A percentile compares a stretch with the other conserved stretches of the same genome.
Conservation (phyloP, 1,140 invertebrate genomes). For the Drosophila oshimai region DNA sequence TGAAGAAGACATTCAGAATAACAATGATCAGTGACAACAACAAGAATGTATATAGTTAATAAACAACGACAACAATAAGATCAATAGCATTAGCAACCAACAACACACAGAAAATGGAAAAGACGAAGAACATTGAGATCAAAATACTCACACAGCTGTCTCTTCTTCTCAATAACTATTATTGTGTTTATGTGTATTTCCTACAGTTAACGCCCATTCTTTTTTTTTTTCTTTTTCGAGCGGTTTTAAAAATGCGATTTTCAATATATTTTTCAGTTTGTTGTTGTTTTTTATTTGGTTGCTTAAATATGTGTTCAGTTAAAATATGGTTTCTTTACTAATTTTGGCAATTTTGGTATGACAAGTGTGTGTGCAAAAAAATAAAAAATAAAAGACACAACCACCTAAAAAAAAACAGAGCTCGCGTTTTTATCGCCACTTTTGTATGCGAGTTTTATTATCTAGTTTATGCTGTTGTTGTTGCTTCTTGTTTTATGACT, state of each 20-base stretch:
- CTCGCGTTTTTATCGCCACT: conserved; percentile 25
- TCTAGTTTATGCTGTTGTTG: conserved; percentile 27
- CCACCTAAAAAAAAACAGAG: conserved; percentile 1
- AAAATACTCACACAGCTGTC: conserved; percentile 66
- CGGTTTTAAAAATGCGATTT: conserved; percentile 16
- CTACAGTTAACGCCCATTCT: too few relatives aligned
- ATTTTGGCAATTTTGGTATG: conserved; percentile 17
- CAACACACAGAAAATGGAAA: conserved; percentile 15
- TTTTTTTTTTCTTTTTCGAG: neutral
- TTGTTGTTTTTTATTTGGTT: neutral
- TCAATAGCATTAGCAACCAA: conserved; percentile 17
- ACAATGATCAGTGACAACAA: neutral
- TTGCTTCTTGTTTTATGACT: conserved; percentile 56
- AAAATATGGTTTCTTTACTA: conserved; percentile 12
- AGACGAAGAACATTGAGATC: conserved; percentile 22
- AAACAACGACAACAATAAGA: conserved; percentile 13
- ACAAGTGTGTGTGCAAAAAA: neutral
- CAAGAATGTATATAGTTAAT: conserved; percentile 1
- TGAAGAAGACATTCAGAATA: neutral
- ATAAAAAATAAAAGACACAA: neutral
- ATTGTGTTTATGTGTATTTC: too few relatives aligned
- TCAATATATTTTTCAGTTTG: neutral
- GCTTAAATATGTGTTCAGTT: conserved; percentile 6
- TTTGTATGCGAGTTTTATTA: conserved; percentile 27
- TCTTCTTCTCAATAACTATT: conserved; percentile 18